Percentiles rank a stretch among this genome's conserved stretches.
phyloP scores from a whole-genome alignment of 2,888 invertebrate genomes.

The Aphidius colemani region DNA sequence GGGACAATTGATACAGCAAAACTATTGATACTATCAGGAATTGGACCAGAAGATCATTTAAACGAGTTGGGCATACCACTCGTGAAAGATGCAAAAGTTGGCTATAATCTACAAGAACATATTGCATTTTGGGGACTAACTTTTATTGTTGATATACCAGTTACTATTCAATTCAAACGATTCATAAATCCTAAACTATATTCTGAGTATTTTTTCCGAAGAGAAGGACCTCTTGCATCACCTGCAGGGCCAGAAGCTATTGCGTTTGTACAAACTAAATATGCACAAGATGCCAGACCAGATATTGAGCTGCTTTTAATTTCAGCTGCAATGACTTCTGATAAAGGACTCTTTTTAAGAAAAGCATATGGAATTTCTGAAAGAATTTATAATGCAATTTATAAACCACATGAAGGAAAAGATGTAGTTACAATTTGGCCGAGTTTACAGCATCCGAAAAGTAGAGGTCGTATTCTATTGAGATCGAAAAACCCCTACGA shows the following conservation, averaged over 20 bases:
- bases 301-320: slow-evolving; percentile 62
- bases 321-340: slow-evolving; percentile 61
- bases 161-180: slow-evolving; percentile 61
- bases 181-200: slow-evolving; percentile 44
- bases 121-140: slow-evolving; percentile 71
- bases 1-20: slow-evolving; percentile 84
- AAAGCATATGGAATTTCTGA: slow-evolving; percentile 53
- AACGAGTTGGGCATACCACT: slow-evolving; percentile 66
- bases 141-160: slow-evolving; percentile 66
- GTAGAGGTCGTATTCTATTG: slow-evolving; percentile 59
- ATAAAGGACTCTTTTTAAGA: slow-evolving; percentile 58
- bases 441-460: slow-evolving; percentile 72
- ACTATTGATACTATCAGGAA: slow-evolving; percentile 70
- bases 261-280: slow-evolving; percentile 59
- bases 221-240: slow-evolving; percentile 54
- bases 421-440: slow-evolving; percentile 67
- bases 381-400: slow-evolving; percentile 58
- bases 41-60: slow-evolving; percentile 69
- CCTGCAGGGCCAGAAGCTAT: slow-evolving; percentile 61
- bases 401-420: slow-evolving; percentile 56
- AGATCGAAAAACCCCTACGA: slow-evolving; percentile 62
- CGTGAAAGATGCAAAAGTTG: slow-evolving; percentile 69
- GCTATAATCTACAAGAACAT: slow-evolving; percentile 72
- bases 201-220: slow-evolving; percentile 49
- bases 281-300: slow-evolving; percentile 51